Evolutionary conservation across 2,113 vertebrate genomes (phyloP).

Genomic region (Hypocryptadius cinnamomeus): DNA sequence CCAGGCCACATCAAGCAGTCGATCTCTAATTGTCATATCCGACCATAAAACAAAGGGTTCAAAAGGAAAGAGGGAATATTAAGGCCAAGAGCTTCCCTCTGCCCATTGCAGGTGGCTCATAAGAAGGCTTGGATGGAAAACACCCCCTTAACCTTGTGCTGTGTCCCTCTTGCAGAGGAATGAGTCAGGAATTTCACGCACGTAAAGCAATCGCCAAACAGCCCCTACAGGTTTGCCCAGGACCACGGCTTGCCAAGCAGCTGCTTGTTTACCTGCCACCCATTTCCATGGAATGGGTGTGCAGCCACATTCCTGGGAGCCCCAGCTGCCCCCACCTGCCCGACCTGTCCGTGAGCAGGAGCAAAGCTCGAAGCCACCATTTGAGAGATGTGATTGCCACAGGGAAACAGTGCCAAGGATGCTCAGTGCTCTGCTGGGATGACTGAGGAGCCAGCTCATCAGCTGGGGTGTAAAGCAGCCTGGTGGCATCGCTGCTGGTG

Average conservation of each 20-base stretch:
- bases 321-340: neutral
- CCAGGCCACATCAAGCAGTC: neutral
- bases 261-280: constrained; percentile 15
- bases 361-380: neutral
- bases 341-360: neutral
- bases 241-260: neutral
- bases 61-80: neutral
- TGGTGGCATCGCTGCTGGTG: neutral
- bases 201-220: neutral
- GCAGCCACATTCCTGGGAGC: neutral
- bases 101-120: neutral
- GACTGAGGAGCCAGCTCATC: neutral
- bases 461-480: neutral
- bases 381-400: neutral
- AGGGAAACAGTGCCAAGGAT: neutral
- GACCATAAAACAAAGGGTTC: neutral
- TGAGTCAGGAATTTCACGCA: neutral
- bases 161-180: neutral
- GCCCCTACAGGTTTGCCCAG: constrained; percentile 9
- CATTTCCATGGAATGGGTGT: constrained; percentile 21
- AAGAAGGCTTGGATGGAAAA: neutral
- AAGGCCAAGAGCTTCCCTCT: neutral
- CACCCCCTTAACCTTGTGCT: neutral
- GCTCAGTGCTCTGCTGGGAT: neutral
- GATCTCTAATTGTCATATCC: neutral